A percentile compares a stretch with the other conserved stretches of the same genome.
Conservation (phyloP, 2,113 vertebrate species). For the Zingel zingel region DNA sequence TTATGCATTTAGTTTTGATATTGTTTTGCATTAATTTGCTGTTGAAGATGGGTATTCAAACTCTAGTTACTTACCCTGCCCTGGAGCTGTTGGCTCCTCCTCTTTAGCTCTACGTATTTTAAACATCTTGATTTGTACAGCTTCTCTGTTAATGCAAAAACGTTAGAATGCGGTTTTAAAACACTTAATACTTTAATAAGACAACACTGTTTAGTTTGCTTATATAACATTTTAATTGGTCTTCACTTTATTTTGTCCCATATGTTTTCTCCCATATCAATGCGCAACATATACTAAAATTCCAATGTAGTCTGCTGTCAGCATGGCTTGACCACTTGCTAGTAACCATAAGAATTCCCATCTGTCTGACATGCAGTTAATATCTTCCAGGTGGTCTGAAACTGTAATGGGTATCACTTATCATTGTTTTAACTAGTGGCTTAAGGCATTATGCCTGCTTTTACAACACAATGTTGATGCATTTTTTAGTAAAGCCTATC, state of each 20-base stretch:
- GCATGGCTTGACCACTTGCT: not conserved
- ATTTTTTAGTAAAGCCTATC: slow-evolving; percentile 56
- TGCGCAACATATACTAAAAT: not conserved
- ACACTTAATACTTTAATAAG: not conserved
- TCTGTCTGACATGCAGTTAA: slow-evolving; percentile 48
- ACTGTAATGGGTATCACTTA: slow-evolving; percentile 50
- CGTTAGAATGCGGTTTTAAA: not conserved
- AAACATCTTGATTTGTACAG: slow-evolving; percentile 70
- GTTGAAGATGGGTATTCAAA: not conserved
- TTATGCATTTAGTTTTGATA: not conserved
- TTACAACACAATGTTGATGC: slow-evolving; percentile 49
- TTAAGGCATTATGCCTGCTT: slow-evolving; percentile 29
- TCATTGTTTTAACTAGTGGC: slow-evolving; percentile 22
- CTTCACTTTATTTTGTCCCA: not conserved
- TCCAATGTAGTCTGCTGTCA: not conserved
- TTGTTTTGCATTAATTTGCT: not conserved
- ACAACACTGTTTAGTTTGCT: not conserved
- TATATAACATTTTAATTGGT: not conserved
- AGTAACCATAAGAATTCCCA: slow-evolving; percentile 41
- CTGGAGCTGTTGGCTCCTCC: slow-evolving; percentile 77
- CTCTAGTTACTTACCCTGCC: slow-evolving; percentile 72
- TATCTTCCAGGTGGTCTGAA: slow-evolving; percentile 30
- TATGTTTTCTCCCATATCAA: not conserved
- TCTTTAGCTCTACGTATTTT: slow-evolving; percentile 78
- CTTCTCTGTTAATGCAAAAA: slow-evolving; percentile 44